Percentiles rank a stretch among this genome's conserved stretches.
Evolutionary conservation across 2,113 vertebrate species (phyloP).

Genomic region (Deroptyus accipitrinus): DNA sequence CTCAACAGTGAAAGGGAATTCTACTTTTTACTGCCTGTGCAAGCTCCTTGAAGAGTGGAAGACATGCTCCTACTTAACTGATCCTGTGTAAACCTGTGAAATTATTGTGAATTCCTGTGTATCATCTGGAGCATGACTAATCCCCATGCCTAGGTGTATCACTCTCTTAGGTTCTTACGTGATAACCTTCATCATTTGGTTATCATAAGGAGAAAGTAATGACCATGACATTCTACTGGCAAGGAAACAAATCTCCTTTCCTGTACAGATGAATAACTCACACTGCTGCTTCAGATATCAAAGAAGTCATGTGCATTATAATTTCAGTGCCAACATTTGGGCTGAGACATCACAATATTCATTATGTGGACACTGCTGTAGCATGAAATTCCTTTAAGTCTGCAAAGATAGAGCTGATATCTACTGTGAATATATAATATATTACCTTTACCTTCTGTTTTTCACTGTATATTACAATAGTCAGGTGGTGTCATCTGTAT

Average conservation of each 20-base stretch:
- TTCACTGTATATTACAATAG: not conserved
- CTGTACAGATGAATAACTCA: not conserved
- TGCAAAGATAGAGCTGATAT: not conserved
- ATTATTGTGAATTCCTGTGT: not conserved
- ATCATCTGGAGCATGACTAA: not conserved
- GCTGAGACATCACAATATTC: not conserved
- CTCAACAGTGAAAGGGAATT: not conserved
- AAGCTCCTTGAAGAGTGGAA: not conserved
- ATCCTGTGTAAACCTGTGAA: not conserved
- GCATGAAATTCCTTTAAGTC: not conserved
- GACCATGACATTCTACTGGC: not conserved
- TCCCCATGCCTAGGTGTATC: not conserved
- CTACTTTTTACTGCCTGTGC: fast-evolving
- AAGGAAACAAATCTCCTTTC: not conserved
- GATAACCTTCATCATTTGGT: not conserved
- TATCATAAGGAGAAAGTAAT: not conserved
- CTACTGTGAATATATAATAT: not conserved
- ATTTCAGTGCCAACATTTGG: not conserved
- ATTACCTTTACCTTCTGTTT: not conserved
- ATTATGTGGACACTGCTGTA: not conserved
- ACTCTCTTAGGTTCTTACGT: not conserved
- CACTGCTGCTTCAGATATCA: not conserved
- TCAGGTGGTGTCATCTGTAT: not conserved
- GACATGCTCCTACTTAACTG: not conserved
- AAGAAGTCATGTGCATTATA: not conserved